These are phyloP conservation scores for Podocnemis expansa DNA, from an alignment of 2,113 vertebrate species.

Conservation along the genomic window DNA sequence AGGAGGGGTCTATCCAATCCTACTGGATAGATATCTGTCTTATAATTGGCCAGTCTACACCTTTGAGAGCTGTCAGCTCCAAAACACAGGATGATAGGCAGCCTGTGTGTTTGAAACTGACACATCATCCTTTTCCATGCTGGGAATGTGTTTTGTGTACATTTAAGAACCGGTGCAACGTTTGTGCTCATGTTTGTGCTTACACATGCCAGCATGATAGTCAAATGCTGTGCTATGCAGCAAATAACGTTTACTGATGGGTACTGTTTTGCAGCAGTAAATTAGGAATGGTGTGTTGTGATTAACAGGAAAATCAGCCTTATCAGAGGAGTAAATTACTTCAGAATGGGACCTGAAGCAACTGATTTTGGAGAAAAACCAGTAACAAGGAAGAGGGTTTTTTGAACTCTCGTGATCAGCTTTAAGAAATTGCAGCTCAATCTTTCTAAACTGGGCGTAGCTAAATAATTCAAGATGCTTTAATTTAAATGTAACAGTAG, in stretches of 20 bases:
- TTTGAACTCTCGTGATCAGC: not conserved
- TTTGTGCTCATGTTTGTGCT: not conserved
- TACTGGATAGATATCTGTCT: not conserved
- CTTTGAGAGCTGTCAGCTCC: not conserved
- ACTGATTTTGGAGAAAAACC: not conserved
- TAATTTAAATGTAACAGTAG: constrained; percentile 64
- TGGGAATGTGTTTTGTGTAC: not conserved
- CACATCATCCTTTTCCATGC: not conserved
- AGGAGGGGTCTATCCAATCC: not conserved
- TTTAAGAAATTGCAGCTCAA: not conserved
- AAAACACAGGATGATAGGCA: constrained; percentile 25
- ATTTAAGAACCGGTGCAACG: constrained; percentile 10
- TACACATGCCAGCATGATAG: not conserved
- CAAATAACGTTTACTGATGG: not conserved
- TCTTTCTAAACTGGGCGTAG: constrained; percentile 44
- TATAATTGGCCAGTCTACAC: not conserved
- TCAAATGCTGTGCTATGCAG: fast-evolving
- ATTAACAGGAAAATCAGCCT: not conserved
- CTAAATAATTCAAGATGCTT: constrained; percentile 68
- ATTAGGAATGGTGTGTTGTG: not conserved
- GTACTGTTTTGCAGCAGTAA: not conserved
- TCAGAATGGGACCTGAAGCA: not conserved
- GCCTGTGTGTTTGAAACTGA: constrained; percentile 4
- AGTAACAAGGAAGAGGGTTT: constrained; percentile 8
- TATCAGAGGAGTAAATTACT: not conserved